Evolutionary conservation across 2,888 invertebrate species (phyloP).

Genomic region (Xestia ashworthii): DNA sequence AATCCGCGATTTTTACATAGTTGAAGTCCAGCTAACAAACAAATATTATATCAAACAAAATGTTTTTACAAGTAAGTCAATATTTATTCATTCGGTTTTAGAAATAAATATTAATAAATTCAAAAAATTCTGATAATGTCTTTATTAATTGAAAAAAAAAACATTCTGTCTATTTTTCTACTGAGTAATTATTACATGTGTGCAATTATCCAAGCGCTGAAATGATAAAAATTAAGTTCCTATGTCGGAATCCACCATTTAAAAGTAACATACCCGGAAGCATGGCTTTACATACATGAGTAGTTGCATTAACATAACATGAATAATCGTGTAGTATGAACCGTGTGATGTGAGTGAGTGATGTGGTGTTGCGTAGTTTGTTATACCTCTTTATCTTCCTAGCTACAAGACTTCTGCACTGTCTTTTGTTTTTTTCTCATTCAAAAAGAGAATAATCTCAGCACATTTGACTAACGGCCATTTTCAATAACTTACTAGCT

Average conservation of each 20-base stretch:
- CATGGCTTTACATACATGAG: constrained; percentile 39
- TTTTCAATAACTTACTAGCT: too few species aligned
- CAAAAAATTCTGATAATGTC: background rate
- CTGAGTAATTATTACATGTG: constrained; percentile 13
- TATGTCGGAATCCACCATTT: constrained; percentile 40
- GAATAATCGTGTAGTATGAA: constrained; percentile 41
- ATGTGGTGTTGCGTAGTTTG: background rate
- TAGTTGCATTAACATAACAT: constrained; percentile 53
- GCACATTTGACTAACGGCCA: background rate
- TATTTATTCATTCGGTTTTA: background rate
- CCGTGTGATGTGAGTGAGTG: background rate
- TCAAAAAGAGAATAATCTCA: background rate
- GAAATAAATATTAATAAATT: background rate
- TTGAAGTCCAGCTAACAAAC: constrained; percentile 77
- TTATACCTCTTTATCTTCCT: background rate
- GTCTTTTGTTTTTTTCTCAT: background rate
- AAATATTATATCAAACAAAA: constrained; percentile 71
- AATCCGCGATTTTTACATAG: constrained; percentile 64
- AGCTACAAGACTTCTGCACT: background rate
- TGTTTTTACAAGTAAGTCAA: constrained; percentile 80
- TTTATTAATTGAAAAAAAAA: constrained; percentile 1
- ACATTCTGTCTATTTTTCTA: background rate
- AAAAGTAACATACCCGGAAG: constrained; percentile 49
- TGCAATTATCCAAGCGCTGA: constrained; percentile 41
- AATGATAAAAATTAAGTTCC: constrained; percentile 53